Evolutionary conservation across 2,797 vertebrate genomes (phyloP), one percentile per base, ranked within the genome.

Genomic region (Anas bernieri): DNA sequence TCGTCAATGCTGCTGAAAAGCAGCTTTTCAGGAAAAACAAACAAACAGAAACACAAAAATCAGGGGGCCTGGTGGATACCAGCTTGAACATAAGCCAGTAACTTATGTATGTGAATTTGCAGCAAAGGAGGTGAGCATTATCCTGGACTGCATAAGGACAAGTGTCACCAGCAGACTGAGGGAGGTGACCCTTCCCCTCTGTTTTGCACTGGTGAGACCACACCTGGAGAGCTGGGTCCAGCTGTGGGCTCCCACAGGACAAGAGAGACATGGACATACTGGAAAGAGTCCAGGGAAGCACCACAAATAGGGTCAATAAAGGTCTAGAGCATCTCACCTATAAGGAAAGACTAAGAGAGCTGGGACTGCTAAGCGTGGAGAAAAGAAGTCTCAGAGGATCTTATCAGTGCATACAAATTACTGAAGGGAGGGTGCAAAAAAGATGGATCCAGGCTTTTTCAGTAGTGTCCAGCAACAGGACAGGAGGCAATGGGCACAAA

Each of bases 71-170:
- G 0, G 25, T 5, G 8, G 45, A 74, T 30, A 37, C 7, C n/a
- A 31, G 73, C 35, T 1, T 15, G 4, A n/a, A 37, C 11, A 26
- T 2, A n/a, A 69, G 35, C 30, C 72, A 64, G 76, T 41, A 64
- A 48, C 7, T 2, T 3, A 52, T 26, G 50, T 26, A 25, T 26
- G 23, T 26, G 43, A 30, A 55, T 63, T 23, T 13, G 35, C 33
- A 4, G 1, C 41, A 33, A 26, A 56, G 9, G 18, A 0, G 1
- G 16, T 25, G 7, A 22, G 11, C 5, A 3, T 35, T 11, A 14
- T 3, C 59, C 80, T 14, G n/a, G 28, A 48, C 43, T 33, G 72
- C 76, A 33, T 25, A 7, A 11, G 30, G 55, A 8, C 30, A 48
- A 82, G 18, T 0, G 4, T 1, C 5, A 12, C 41, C 59, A 56